Conservation (phyloP, 1,140 invertebrate species). For the Alviniconcha marisindica region DNA sequence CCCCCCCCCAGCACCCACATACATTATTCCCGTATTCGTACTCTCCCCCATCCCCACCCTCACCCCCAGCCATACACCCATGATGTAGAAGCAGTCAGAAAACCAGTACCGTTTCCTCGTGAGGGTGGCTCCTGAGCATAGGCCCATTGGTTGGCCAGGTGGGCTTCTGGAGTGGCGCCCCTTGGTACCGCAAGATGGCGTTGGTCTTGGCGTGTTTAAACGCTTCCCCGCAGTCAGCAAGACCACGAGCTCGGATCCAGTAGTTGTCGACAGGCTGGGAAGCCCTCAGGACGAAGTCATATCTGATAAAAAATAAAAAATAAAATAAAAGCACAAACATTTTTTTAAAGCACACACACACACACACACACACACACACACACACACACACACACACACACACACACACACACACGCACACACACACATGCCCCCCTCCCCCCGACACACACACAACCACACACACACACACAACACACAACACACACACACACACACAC, state of each 20-base stretch:
- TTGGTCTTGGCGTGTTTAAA: slow-evolving; percentile 83
- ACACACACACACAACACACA: too few relatives aligned
- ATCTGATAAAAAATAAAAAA: slow-evolving; percentile 37
- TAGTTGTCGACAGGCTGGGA: slow-evolving; percentile 84
- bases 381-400: slow-evolving; percentile 27
- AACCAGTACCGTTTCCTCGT: neutral
- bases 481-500: too few relatives aligned
- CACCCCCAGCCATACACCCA: too few relatives aligned
- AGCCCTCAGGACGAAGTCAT: slow-evolving; percentile 88
- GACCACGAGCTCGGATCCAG: slow-evolving; percentile 86
- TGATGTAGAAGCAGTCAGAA: too few relatives aligned
- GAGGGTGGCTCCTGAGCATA: neutral
- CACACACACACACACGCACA: neutral
- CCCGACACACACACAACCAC: slow-evolving; percentile 27
- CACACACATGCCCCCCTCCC: too few relatives aligned
- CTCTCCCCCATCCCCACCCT: slow-evolving; percentile 73
- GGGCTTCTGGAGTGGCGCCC: slow-evolving; percentile 27
- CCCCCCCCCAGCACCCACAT: too few relatives aligned
- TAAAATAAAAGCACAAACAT: too few relatives aligned
- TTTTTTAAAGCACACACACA: too few relatives aligned
- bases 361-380: neutral
- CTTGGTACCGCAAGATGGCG: slow-evolving; percentile 79
- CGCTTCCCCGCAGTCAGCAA: slow-evolving; percentile 89
- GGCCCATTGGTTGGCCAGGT: slow-evolving; percentile 84
- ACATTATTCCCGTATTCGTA: too few relatives aligned